Evolutionary conservation across 2,888 invertebrate species (phyloP).

Genomic region (Phorcus lineatus): DNA sequence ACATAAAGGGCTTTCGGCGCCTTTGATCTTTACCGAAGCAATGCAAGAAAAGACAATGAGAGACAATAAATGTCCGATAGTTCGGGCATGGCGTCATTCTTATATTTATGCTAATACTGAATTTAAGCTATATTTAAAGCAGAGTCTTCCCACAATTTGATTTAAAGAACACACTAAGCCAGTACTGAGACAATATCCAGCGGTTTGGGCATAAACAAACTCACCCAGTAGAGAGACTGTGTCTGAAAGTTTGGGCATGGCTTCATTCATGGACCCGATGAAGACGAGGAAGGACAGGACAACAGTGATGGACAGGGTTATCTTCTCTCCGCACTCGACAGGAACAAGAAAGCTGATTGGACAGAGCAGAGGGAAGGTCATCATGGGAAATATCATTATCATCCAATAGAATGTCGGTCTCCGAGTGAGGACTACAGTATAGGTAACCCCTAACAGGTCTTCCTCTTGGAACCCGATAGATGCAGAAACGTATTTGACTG

Average conservation of each 20-base stretch:
- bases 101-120: too few relatives aligned
- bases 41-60: too few relatives aligned
- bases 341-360: conserved; percentile 37
- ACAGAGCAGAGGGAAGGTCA: conserved; percentile 32
- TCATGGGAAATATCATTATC: conserved; percentile 32
- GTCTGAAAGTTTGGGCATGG: conserved; percentile 2
- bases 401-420: conserved; percentile 25
- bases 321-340: conserved; percentile 37
- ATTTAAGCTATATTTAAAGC: too few relatives aligned
- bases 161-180: too few relatives aligned
- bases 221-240: background rate
- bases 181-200: too few relatives aligned
- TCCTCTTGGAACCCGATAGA: background rate
- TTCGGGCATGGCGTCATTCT: too few relatives aligned
- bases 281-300: conserved; percentile 19
- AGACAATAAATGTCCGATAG: too few relatives aligned
- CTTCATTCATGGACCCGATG: conserved; percentile 14
- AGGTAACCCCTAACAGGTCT: background rate
- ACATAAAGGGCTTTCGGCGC: too few relatives aligned
- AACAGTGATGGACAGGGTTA: conserved; percentile 38
- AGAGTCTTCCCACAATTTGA: too few relatives aligned
- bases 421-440: background rate
- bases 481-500: background rate
- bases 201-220: background rate
- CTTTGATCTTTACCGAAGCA: too few relatives aligned